Evolutionary conservation across 2,888 invertebrate genomes (phyloP), one percentile per base, ranked within the genome.

Genomic region (Apodemia arnacis): DNA sequence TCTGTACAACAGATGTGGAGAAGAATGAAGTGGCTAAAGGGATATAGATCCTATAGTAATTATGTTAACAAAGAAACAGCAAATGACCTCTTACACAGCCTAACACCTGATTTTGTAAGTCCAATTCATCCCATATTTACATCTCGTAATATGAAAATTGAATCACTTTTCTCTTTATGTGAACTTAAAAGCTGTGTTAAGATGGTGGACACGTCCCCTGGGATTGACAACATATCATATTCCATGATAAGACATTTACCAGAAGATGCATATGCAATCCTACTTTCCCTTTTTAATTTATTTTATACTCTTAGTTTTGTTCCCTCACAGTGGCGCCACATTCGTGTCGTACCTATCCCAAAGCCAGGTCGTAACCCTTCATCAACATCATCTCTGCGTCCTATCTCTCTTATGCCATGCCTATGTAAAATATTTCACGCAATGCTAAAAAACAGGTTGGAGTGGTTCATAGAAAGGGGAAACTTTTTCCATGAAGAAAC

Each of bases 391-490:
- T 75, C 80, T 24, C 49, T 76, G 3, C 31, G 77, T 2, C 84
- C 81, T 13, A 81, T 84, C 10, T 76, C 84, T n/a, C 11, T 84
- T 13, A 81, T 84, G 8, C 90, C 89, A n/a, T 83, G 86, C 59
- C 5, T 81, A n/a, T 84, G 84, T 63, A 91, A 92, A 70, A 79
- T 82, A 21, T 83, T 88, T 15, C 90, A 88, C 59, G 70, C 69
- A 31, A 86, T 91, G 24, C 21, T 89, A 18, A 75, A 27, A 7
- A 82, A 77, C 11, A 77, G 87, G 63, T 6, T 89, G n/a, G 87
- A 86, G 31, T 91, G 85, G 88, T 85, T 70, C 41, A 5, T 85
- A 0, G 89, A 89, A 69, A 81, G 66, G 15, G 84, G 79, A 11
- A 13, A 63, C 18, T 3, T 75, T 15, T 87, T 91, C 38, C 82